A percentile compares a stretch with the other conserved stretches of the same genome.
These are phyloP conservation scores for Luffia ferchaultella DNA, from an alignment of 2,888 invertebrate species.

Conservation along the genomic window DNA sequence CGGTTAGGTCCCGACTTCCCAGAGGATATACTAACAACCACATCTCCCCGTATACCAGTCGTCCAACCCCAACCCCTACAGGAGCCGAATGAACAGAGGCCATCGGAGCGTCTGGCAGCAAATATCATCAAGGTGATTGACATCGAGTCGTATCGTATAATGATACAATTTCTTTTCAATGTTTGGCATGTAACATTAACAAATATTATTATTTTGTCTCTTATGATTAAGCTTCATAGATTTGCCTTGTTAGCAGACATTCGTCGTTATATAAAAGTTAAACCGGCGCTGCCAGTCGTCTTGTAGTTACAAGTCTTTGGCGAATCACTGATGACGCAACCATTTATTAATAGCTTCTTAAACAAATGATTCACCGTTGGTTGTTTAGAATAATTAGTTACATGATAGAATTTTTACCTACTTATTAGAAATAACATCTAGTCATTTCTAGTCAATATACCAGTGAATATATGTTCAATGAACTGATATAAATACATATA, in stretches of 20 bases:
- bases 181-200: slow-evolving; percentile 64
- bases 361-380: neutral
- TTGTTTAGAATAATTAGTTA: neutral
- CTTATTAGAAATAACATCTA: slow-evolving; percentile 25
- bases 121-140: slow-evolving; percentile 60
- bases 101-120: slow-evolving; percentile 22
- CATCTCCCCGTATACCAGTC: slow-evolving; percentile 42
- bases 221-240: slow-evolving; percentile 41
- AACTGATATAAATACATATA: no score
- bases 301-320: slow-evolving; percentile 35
- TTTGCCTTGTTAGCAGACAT: neutral
- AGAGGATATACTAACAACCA: slow-evolving; percentile 62
- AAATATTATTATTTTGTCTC: slow-evolving; percentile 50
- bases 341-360: neutral
- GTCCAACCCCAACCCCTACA: slow-evolving; percentile 48
- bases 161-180: slow-evolving; percentile 47
- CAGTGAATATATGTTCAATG: no score
- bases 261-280: slow-evolving; percentile 19
- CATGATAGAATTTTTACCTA: neutral
- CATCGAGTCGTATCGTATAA: slow-evolving; percentile 60
- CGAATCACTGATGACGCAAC: neutral
- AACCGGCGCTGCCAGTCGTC: slow-evolving; percentile 49
- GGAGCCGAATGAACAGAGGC: slow-evolving; percentile 32
- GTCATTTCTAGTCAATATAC: slow-evolving; percentile 52
- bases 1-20: slow-evolving; percentile 28